These are phyloP conservation scores for Sardinella longiceps DNA, from an alignment of 2,797 vertebrate genomes.

Conservation along the genomic window DNA sequence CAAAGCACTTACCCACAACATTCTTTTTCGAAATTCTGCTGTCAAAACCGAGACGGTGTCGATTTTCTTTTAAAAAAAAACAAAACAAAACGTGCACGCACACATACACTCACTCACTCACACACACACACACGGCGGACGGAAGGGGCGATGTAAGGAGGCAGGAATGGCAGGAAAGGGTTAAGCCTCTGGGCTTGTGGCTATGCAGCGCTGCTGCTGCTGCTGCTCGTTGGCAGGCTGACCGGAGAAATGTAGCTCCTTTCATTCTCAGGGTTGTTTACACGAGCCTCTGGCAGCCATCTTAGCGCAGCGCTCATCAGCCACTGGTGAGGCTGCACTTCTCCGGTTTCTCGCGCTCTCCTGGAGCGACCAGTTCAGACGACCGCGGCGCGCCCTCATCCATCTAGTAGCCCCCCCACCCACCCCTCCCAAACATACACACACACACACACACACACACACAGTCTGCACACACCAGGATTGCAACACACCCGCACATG, in stretches of 20 bases:
- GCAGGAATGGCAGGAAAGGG: constrained; percentile 47
- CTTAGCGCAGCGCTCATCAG: constrained; percentile 60
- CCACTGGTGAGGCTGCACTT: constrained; percentile 54
- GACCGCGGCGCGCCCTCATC: constrained; percentile 52
- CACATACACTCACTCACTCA: no score
- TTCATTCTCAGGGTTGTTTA: constrained; percentile 66
- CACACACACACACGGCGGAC: no score
- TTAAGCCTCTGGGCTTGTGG: constrained; percentile 44
- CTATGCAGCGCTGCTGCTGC: constrained; percentile 35
- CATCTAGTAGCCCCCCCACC: constrained; percentile 49
- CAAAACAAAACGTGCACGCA: neutral
- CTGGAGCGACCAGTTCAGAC: constrained; percentile 59
- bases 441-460: neutral
- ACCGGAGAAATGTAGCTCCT: constrained; percentile 61
- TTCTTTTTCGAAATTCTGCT: neutral
- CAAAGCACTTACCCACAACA: neutral
- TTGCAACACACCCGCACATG: neutral
- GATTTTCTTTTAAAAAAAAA: neutral
- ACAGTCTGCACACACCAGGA: neutral
- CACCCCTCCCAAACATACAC: constrained; percentile 11
- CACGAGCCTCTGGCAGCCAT: constrained; percentile 65
- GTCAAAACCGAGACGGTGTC: neutral
- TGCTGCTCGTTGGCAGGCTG: constrained; percentile 49
- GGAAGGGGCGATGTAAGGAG: neutral
- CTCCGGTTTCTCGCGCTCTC: constrained; percentile 58